Percentiles rank a stretch among this genome's conserved stretches.
These are phyloP conservation scores for Aythya fuligula DNA, from an alignment of 2,797 vertebrate species.

Conservation along the genomic window DNA sequence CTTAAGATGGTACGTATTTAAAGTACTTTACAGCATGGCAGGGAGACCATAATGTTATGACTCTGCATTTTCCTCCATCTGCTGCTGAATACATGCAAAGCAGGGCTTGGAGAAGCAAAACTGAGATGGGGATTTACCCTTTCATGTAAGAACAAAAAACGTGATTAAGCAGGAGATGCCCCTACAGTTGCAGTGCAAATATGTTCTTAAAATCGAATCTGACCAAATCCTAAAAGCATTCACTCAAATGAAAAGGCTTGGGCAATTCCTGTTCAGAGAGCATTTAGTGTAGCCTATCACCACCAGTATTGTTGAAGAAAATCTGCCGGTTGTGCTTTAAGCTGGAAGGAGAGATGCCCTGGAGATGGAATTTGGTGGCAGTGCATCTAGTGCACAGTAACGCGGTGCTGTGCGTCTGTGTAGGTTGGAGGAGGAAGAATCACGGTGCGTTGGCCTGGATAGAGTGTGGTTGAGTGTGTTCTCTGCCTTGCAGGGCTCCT, in stretches of 20 bases:
- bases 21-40: neutral
- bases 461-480: neutral
- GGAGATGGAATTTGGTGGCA: conserved; percentile 6
- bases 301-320: neutral
- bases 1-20: neutral
- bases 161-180: conserved; percentile 38
- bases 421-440: neutral
- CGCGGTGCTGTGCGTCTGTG: neutral
- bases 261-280: neutral
- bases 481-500: neutral
- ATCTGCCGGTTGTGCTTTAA: conserved; percentile 23
- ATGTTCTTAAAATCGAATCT: neutral
- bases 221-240: neutral
- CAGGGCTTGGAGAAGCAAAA: conserved; percentile 26
- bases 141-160: neutral
- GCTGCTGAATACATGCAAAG: neutral
- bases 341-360: conserved; percentile 17
- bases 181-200: neutral
- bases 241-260: neutral
- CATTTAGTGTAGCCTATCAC: neutral
- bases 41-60: conserved; percentile 59
- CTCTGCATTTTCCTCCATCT: conserved; percentile 62
- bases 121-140: conserved; percentile 47
- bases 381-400: neutral
- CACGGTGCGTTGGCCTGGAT: rapidly evolving